Evolutionary conservation across 2,888 invertebrate species (phyloP).

Genomic region (Drosophila mulleri): DNA sequence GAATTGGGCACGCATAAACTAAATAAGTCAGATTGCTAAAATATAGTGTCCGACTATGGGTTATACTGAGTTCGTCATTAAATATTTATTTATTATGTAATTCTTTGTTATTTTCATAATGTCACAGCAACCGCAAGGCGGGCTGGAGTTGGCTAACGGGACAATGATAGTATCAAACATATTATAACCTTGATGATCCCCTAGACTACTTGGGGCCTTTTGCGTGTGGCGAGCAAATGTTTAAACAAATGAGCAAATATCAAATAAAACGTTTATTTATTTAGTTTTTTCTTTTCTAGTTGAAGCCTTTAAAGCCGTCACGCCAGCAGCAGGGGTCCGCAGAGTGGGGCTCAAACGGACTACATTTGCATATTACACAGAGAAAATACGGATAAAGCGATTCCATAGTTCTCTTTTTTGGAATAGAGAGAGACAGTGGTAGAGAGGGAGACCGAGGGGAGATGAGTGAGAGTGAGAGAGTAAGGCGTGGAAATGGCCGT

Average conservation of each 20-base stretch:
- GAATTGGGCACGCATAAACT: slow-evolving; percentile 25
- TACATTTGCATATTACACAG: slow-evolving; percentile 44
- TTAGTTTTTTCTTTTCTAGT: not conserved
- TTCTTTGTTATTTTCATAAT: not conserved
- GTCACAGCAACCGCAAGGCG: not conserved
- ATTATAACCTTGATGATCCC: not conserved
- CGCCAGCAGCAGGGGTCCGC: not conserved
- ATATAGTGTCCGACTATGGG: slow-evolving; percentile 30
- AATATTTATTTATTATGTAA: slow-evolving; percentile 1
- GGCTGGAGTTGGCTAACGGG: not conserved
- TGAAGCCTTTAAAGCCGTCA: not conserved
- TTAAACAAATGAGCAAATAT: slow-evolving; percentile 21
- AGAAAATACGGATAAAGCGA: slow-evolving; percentile 30
- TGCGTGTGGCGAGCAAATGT: slow-evolving; percentile 13
- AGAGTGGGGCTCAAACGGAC: not conserved
- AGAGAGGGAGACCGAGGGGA: slow-evolving; percentile 6
- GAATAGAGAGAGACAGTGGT: slow-evolving; percentile 21
- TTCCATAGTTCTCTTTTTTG: slow-evolving; percentile 40
- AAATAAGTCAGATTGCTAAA: slow-evolving; percentile 25
- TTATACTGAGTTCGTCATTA: slow-evolving; percentile 7
- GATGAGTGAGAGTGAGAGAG: slow-evolving; percentile 16
- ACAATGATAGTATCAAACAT: not conserved
- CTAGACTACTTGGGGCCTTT: not conserved
- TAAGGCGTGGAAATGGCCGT: slow-evolving; percentile 40
- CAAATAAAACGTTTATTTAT: slow-evolving; percentile 5